Conservation (phyloP, 2,113 vertebrate genomes). For the Bubo scandiacus region DNA sequence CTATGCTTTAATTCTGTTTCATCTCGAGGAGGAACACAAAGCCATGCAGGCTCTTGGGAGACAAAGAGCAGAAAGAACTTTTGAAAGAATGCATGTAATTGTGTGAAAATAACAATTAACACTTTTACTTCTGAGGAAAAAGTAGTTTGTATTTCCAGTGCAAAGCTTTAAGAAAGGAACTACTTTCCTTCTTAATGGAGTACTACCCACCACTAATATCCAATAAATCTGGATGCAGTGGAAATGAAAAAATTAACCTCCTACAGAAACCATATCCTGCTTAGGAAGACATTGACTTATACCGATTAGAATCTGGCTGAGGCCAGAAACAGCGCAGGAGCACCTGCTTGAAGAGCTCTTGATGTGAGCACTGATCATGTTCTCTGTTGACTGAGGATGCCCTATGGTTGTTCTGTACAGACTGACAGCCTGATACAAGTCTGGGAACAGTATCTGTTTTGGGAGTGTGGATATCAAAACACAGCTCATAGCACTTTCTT, state of each 20-base stretch:
- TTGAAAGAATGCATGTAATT: slow-evolving; percentile 53
- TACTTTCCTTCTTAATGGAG: slow-evolving; percentile 49
- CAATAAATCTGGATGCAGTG: slow-evolving; percentile 43
- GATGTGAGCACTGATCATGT: background rate
- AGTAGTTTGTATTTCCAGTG: slow-evolving; percentile 72
- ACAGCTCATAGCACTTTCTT: background rate
- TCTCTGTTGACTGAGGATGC: background rate
- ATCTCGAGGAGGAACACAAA: slow-evolving; percentile 11
- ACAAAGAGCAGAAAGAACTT: slow-evolving; percentile 35
- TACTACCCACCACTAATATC: slow-evolving; percentile 4
- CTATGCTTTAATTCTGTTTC: slow-evolving; percentile 52
- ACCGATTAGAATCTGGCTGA: background rate
- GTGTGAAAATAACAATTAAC: slow-evolving; percentile 50
- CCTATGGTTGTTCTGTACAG: background rate
- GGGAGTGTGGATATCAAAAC: background rate
- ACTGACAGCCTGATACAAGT: background rate
- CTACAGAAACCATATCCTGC: slow-evolving; percentile 17
- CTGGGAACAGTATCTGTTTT: background rate
- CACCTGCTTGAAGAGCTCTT: background rate
- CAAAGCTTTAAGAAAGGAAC: slow-evolving; percentile 67
- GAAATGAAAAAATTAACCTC: slow-evolving; percentile 42
- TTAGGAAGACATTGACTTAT: background rate
- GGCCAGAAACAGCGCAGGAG: background rate
- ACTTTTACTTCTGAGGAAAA: slow-evolving; percentile 59
- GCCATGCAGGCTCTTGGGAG: slow-evolving; percentile 65